These are phyloP conservation scores for Callorhinus ursinus DNA, from an alignment of 2,113 vertebrate species.

Conservation along the genomic window DNA sequence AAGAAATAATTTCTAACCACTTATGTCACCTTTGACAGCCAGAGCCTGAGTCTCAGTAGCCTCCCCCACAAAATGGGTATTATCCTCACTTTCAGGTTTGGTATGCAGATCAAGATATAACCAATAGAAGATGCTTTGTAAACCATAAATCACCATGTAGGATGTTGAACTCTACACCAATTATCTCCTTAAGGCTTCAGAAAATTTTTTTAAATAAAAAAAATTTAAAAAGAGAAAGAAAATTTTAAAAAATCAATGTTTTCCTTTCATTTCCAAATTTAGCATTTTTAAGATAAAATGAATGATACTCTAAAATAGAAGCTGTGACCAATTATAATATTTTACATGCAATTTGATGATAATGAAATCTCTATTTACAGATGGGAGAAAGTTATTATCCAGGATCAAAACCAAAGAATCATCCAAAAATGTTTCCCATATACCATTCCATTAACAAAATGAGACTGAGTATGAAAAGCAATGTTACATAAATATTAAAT, in stretches of 20 bases:
- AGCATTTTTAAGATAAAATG: constrained; percentile 18
- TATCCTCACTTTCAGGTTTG: not conserved
- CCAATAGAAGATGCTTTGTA: not conserved
- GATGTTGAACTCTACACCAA: not conserved
- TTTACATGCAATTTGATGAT: constrained; percentile 13
- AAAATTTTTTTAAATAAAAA: not conserved
- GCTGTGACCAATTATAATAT: not conserved
- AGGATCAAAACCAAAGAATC: constrained; percentile 29
- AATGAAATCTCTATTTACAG: constrained; percentile 5
- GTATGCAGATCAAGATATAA: not conserved
- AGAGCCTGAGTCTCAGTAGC: not conserved
- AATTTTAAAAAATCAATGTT: not conserved
- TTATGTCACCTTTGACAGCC: not conserved
- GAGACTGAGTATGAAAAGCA: not conserved
- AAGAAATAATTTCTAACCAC: not conserved
- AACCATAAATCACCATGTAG: not conserved
- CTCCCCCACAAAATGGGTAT: not conserved
- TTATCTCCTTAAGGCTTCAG: not conserved
- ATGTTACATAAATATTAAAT: constrained; percentile 31
- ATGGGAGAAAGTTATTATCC: not conserved
- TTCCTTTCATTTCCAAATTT: constrained; percentile 11
- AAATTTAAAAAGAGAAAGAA: not conserved
- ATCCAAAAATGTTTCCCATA: not conserved
- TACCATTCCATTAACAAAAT: constrained; percentile 18
- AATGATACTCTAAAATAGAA: constrained; percentile 35